Base-by-base conservation (phyloP, 1,140 invertebrate species). In the Phymorhynchus buccinoides region DNA sequence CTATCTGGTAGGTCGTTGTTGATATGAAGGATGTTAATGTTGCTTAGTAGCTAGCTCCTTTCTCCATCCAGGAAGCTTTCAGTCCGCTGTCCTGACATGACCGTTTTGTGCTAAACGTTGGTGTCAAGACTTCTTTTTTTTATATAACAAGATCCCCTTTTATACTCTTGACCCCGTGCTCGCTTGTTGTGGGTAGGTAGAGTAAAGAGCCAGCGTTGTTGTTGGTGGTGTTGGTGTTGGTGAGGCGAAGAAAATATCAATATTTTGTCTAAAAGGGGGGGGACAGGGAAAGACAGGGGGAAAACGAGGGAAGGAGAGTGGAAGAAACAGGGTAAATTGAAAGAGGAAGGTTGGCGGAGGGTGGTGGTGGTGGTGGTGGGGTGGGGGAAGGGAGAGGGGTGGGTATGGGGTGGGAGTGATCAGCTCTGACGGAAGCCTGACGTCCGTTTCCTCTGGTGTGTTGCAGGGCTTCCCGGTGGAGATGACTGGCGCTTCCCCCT, bases 381-480 rank as follows among this genome's bases (percentile, higher is more conserved):
- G 71, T 7, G 71, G 22, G 7, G 66, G 37, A 73, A 73, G 32
- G 22, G 4, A 62, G 56, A 22, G 48, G 48, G 68, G n/a, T 3
- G 32, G 68, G 14, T 35, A n/a, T 73, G 68, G 68, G 68, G 62
- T 27, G 62, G 27, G 27, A n/a, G 62, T 27, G 68, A 73, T 73
- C 68, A 35, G 12, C 9, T 30, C 75, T 32, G 18, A 12, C 42
- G 9, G 77, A 79, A 52, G 32, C 77, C 77, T 79, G 22, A 79
- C 77, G 32, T 56, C 6, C 16, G 32, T 35, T 79, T 56, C 41
- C 77, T 56, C 6, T 39, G 18, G 7, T 79, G 22, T 79, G 77
- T 79, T 79, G 42, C 77, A 79, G 77, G 42, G 77, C 77, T 79
- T 79, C 77, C 73, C 39, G 73, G 16, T 18, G 12, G 56, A 62